Evolutionary conservation across 2,797 vertebrate genomes (phyloP).

Genomic region (Dendrocincla fuliginosa): DNA sequence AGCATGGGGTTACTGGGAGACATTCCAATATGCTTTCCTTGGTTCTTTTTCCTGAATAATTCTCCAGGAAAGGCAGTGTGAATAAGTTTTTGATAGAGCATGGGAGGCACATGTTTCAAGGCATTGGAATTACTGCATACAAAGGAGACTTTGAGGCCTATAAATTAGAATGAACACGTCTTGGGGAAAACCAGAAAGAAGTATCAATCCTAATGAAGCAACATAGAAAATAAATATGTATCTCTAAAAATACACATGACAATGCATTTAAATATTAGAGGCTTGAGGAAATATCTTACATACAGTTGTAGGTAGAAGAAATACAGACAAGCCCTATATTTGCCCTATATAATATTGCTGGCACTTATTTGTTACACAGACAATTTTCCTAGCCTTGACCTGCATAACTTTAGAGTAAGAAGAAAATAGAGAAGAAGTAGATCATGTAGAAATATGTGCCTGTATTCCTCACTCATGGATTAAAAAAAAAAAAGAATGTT

Average conservation of each 20-base stretch:
- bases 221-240: not conserved
- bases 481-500: not conserved
- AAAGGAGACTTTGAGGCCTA: not conserved
- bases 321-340: not conserved
- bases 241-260: not conserved
- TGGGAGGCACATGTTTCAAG: not conserved
- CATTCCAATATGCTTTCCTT: not conserved
- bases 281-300: not conserved
- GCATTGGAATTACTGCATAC: not conserved
- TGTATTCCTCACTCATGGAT: not conserved
- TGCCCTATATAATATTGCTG: not conserved
- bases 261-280: not conserved
- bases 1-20: not conserved
- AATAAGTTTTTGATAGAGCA: not conserved
- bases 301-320: not conserved
- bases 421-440: not conserved
- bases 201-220: not conserved
- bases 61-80: not conserved
- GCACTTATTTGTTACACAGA: not conserved
- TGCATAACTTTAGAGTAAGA: not conserved
- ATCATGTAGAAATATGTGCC: not conserved
- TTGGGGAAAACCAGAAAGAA: not conserved
- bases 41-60: not conserved
- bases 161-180: not conserved
- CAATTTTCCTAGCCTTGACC: not conserved